Conservation (phyloP, 2,113 vertebrate species). For the Albula glossodonta region DNA sequence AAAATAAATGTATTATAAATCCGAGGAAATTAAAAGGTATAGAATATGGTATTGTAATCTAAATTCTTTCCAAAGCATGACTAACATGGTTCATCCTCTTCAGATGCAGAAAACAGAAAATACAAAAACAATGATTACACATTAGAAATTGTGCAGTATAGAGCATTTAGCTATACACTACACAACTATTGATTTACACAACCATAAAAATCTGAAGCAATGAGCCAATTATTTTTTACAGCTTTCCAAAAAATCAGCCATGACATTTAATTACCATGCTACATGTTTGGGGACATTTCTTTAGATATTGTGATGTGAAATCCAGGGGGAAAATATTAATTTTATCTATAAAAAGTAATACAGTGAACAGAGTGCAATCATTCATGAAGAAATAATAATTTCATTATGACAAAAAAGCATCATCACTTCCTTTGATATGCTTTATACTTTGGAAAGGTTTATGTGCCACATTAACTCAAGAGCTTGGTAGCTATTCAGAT, state of each 20-base stretch:
- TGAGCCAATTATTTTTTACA: not conserved
- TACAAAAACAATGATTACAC: no score
- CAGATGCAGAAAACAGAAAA: no score
- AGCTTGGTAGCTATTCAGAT: not conserved
- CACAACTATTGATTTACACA: not conserved
- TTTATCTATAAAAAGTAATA: not conserved
- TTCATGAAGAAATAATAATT: no score
- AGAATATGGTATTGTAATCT: no score
- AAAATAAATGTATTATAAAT: no score
- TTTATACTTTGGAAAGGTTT: no score
- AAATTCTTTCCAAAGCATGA: no score
- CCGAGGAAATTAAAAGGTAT: no score
- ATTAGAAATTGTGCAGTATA: not conserved
- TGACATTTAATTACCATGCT: not conserved
- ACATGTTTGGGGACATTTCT: not conserved
- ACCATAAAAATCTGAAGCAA: not conserved
- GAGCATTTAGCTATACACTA: not conserved
- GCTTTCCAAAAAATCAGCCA: not conserved
- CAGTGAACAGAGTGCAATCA: not conserved
- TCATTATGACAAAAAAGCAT: no score
- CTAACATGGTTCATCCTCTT: no score
- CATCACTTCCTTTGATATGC: no score
- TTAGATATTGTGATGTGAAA: not conserved
- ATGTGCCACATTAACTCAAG: not conserved
- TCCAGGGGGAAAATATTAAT: not conserved